Percentiles rank a stretch among this genome's conserved stretches.
Evolutionary conservation across 2,113 vertebrate genomes (phyloP).

Genomic region (Gallinago jamesoni): DNA sequence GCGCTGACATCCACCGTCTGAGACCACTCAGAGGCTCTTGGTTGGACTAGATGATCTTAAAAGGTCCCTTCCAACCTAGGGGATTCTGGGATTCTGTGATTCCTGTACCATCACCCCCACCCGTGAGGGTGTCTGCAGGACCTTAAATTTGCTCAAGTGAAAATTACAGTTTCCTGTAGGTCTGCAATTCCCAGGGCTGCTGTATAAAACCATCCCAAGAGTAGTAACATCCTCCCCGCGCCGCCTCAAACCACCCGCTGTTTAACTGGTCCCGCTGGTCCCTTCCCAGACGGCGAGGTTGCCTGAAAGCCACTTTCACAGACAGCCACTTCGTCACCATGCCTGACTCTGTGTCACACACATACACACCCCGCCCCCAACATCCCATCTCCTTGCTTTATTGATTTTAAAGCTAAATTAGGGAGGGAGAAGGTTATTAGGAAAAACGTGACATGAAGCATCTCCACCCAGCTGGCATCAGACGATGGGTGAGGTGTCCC

Average conservation of each 20-base stretch:
- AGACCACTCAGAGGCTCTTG: neutral
- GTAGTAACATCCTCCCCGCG: neutral
- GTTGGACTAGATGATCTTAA: too few relatives aligned
- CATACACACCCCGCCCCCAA: neutral
- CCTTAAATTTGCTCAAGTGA: neutral
- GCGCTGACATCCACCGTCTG: neutral
- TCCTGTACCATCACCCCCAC: neutral
- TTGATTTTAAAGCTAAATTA: neutral
- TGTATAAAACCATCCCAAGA: neutral
- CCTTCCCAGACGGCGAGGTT: neutral
- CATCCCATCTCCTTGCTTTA: neutral
- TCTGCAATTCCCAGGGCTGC: accelerated
- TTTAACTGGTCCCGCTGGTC: neutral
- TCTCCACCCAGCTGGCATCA: neutral
- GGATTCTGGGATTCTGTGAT: too few relatives aligned
- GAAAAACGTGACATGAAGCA: accelerated
- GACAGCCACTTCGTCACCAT: accelerated
- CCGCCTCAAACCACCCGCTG: neutral
- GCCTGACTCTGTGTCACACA: neutral
- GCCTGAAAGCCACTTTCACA: neutral
- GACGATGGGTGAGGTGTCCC: neutral
- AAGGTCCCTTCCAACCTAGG: too few relatives aligned
- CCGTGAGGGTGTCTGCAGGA: neutral
- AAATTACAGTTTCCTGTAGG: neutral
- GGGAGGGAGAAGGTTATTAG: accelerated